These are phyloP conservation scores for Circaetus cinerascens DNA, from an alignment of 2,113 vertebrate genomes.

Conservation along the genomic window DNA sequence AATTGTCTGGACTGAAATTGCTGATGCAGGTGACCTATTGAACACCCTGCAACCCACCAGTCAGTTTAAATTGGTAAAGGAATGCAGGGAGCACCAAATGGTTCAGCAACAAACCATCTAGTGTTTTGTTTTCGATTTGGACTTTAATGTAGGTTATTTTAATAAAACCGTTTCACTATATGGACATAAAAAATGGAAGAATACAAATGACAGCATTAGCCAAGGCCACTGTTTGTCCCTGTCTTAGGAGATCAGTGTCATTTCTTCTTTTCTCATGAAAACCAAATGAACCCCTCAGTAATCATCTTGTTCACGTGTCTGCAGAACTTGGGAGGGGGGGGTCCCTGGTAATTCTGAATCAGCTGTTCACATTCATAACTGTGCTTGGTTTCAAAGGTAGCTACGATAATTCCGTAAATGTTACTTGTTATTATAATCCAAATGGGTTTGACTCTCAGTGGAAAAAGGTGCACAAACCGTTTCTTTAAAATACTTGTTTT, in stretches of 20 bases:
- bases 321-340: not conserved
- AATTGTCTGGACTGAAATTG: constrained; percentile 37
- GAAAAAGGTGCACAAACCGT: not conserved
- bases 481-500: not conserved
- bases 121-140: not conserved
- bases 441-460: not conserved
- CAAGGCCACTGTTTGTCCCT: not conserved
- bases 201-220: not conserved
- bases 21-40: constrained; percentile 43
- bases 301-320: not conserved
- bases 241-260: not conserved
- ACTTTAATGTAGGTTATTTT: not conserved
- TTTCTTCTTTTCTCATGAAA: constrained; percentile 8
- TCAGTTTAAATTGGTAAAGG: not conserved
- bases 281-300: not conserved
- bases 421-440: not conserved
- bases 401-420: not conserved
- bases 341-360: not conserved
- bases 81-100: not conserved
- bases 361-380: not conserved
- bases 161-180: not conserved
- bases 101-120: not conserved
- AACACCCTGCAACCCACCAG: not conserved
- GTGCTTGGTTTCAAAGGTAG: not conserved
- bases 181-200: not conserved